phyloP scores from a whole-genome alignment of 2,113 vertebrate species.

The Monarcha castaneiventris region DNA sequence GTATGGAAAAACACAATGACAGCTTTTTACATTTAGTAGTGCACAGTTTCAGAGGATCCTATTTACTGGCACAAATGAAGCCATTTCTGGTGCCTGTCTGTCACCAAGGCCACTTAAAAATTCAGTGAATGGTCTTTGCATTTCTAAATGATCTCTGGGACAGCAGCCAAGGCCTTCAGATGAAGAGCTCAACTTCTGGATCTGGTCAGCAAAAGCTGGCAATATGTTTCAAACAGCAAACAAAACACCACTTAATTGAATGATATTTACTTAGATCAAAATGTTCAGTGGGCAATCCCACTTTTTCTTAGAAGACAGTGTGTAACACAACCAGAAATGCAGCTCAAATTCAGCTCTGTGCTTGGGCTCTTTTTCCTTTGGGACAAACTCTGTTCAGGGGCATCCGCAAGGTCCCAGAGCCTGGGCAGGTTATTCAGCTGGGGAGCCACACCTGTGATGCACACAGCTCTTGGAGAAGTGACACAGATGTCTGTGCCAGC shows the following conservation, averaged over 20 bases:
- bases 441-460: not conserved
- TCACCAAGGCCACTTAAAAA: not conserved
- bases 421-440: not conserved
- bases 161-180: constrained; percentile 9
- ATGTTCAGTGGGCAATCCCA: not conserved
- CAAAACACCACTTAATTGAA: not conserved
- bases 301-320: not conserved
- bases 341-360: not conserved
- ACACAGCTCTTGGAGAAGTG: not conserved
- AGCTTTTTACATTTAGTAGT: not conserved
- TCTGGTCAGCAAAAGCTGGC: not conserved
- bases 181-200: not conserved
- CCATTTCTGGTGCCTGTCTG: not conserved
- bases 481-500: not conserved
- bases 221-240: not conserved
- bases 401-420: not conserved
- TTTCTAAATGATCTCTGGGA: constrained; percentile 27
- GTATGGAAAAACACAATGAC: not conserved
- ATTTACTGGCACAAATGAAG: not conserved
- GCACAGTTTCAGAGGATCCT: not conserved
- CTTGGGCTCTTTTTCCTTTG: not conserved
- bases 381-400: not conserved
- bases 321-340: not conserved
- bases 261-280: constrained; percentile 4
- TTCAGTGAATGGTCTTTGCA: not conserved